Base-by-base conservation (phyloP, 2,888 invertebrate species). In the Sarcophaga caerulescens region DNA sequence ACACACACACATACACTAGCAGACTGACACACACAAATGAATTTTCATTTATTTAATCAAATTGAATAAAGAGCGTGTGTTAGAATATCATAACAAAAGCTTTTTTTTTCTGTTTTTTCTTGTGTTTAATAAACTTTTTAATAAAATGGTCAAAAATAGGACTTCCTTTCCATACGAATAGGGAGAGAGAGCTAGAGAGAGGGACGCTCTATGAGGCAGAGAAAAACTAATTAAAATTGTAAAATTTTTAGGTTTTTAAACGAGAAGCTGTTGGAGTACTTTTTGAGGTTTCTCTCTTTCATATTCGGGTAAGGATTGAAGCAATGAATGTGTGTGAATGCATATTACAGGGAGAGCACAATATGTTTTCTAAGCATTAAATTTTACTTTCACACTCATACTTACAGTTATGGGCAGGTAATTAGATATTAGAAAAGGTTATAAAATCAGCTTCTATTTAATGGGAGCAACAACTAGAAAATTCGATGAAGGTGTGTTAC, bases 171-270 rank as follows among this genome's bases (percentile, higher is more conserved):
- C 19, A 62, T 35, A 8, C 35, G 0, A 35, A 35, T 10, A 35
- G 35, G 35, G 35, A 2, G 35, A 2, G 8, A 35, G 6, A 35
- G 35, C 6, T 0, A 6, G 6, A 6, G 8, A 35, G 35, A 8
- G 35, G 8, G 35, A 35, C 6, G 21, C n/a, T 4, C 8, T 17
- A 45, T 6, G 1, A 66, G 44, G 44, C 10, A 25, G 17, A 57
- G 66, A 76, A 82, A 82, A 83, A 65, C 59, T 73, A 83, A 85
- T 85, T 83, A 85, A 83, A 85, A 83, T 57, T 63, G 17, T 68
- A 77, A 85, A 83, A 85, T 80, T 57, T 68, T 10, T 68, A 80
- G 77, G 83, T 77, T 85, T 85, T 76, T 65, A 83, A 83, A 80
- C 77, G 83, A 79, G 80, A 83, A 77, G 23, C 80, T 60, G 73